Percentiles rank a stretch among this genome's conserved stretches.
phyloP scores from a whole-genome alignment of 2,888 invertebrate species.

The Andrena flavipes region DNA sequence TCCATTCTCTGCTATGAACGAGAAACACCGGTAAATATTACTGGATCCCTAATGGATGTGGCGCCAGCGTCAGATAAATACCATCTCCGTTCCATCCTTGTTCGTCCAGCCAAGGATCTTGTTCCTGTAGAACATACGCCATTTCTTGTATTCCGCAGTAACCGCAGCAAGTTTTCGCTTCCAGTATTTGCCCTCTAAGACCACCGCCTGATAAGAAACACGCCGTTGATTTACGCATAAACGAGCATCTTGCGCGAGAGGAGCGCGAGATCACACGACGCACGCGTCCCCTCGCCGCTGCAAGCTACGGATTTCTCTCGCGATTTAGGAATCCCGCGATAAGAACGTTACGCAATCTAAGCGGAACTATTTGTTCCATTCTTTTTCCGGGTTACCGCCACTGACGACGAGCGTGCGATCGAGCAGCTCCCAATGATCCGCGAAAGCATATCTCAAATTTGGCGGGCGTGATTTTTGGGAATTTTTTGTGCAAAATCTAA shows the following conservation, averaged over 20 bases:
- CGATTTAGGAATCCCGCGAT: conserved; percentile 1
- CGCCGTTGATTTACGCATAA: conserved; percentile 54
- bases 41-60: background rate
- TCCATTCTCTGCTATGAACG: conserved; percentile 19
- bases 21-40: background rate
- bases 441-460: too few relatives aligned
- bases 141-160: conserved; percentile 99
- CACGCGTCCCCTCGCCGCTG: background rate
- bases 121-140: conserved; percentile 96
- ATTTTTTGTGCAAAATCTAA: too few relatives aligned
- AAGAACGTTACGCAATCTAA: conserved; percentile 7
- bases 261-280: background rate
- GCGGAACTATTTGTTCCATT: conserved; percentile 1
- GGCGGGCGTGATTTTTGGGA: too few relatives aligned
- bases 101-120: conserved; percentile 91
- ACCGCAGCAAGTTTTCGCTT: conserved; percentile 98
- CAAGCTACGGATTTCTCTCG: background rate
- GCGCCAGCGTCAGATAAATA: conserved; percentile 79
- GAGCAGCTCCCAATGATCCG: too few relatives aligned
- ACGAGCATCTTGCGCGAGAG: background rate
- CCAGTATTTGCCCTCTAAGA: conserved; percentile 99
- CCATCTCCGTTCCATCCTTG: conserved; percentile 91
- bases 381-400: too few relatives aligned
- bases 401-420: too few relatives aligned
- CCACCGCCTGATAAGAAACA: conserved; percentile 91